phyloP scores from a whole-genome alignment of 1,140 invertebrate genomes.

The Mycetomoellerius zeteki region DNA sequence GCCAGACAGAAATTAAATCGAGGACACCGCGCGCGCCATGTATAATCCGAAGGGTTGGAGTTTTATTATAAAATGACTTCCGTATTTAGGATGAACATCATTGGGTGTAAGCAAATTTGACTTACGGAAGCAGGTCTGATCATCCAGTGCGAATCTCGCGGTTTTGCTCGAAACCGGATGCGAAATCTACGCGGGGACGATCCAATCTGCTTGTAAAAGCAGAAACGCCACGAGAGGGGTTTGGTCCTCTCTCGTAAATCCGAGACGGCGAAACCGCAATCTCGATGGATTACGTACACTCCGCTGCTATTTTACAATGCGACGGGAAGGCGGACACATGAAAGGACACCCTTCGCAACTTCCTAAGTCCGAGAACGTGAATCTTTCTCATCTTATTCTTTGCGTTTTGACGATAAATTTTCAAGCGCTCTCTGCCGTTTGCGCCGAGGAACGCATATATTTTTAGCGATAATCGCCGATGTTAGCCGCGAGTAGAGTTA shows the following conservation, averaged over 20 bases:
- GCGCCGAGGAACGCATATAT: neutral
- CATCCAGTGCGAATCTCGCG: slow-evolving; percentile 57
- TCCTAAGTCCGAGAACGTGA: slow-evolving; percentile 36
- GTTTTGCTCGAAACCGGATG: slow-evolving; percentile 13
- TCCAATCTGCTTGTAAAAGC: slow-evolving; percentile 78
- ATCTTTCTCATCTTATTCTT: slow-evolving; percentile 42
- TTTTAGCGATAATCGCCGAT: neutral
- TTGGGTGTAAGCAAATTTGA: slow-evolving; percentile 32
- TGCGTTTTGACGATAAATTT: slow-evolving; percentile 61
- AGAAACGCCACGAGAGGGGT: slow-evolving; percentile 63
- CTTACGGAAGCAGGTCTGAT: slow-evolving; percentile 49
- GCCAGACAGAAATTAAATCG: slow-evolving; percentile 20
- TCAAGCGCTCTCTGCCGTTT: neutral
- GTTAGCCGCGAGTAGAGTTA: neutral
- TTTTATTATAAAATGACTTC: slow-evolving; percentile 29
- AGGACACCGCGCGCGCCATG: neutral
- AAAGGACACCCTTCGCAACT: slow-evolving; percentile 30
- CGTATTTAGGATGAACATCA: slow-evolving; percentile 39
- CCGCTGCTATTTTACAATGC: slow-evolving; percentile 71
- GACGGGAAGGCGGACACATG: slow-evolving; percentile 34
- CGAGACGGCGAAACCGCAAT: slow-evolving; percentile 69
- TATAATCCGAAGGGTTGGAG: neutral
- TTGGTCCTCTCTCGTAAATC: slow-evolving; percentile 64
- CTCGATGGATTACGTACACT: slow-evolving; percentile 75
- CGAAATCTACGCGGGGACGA: slow-evolving; percentile 66